A percentile compares a stretch with the other conserved stretches of the same genome.
Evolutionary conservation across 1,140 invertebrate species (phyloP).

Genomic region (Drosophila novamexicana): DNA sequence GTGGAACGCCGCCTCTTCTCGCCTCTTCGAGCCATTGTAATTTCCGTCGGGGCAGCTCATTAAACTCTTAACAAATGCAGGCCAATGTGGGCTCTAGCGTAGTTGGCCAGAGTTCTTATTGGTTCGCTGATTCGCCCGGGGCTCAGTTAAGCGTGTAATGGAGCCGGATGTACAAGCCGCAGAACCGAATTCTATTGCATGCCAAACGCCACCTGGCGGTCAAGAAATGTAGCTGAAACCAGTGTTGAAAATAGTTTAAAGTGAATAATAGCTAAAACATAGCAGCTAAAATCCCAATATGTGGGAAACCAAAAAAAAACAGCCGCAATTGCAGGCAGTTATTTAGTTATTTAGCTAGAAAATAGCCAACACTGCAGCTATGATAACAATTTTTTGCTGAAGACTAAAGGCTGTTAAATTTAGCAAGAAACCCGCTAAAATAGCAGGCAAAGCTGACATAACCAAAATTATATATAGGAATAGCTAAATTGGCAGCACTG

Average conservation of each 20-base stretch:
- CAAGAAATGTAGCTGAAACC: neutral
- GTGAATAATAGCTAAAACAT: no score
- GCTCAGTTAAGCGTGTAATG: constrained; percentile 79
- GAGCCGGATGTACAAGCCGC: constrained; percentile 58
- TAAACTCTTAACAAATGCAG: constrained; percentile 55
- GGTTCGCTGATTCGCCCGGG: constrained; percentile 57
- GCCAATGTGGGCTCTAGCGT: neutral
- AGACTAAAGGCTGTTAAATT: no score
- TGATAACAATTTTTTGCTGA: no score
- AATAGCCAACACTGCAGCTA: no score
- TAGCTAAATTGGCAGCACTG: constrained; percentile 5
- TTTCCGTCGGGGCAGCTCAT: constrained; percentile 59
- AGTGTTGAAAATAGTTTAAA: no score
- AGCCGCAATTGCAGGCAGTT: no score
- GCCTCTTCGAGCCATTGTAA: constrained; percentile 27
- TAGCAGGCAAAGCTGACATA: no score
- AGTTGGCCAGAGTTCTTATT: constrained; percentile 44
- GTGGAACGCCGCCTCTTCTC: constrained; percentile 9
- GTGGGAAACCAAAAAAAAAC: no score
- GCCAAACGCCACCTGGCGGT: constrained; percentile 21
- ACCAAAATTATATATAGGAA: neutral
- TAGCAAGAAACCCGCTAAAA: no score
- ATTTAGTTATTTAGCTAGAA: no score
- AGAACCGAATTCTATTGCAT: constrained; percentile 13
- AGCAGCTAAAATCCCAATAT: no score